Conservation (phyloP, 2,113 vertebrate species). For the Ictalurus furcatus region DNA sequence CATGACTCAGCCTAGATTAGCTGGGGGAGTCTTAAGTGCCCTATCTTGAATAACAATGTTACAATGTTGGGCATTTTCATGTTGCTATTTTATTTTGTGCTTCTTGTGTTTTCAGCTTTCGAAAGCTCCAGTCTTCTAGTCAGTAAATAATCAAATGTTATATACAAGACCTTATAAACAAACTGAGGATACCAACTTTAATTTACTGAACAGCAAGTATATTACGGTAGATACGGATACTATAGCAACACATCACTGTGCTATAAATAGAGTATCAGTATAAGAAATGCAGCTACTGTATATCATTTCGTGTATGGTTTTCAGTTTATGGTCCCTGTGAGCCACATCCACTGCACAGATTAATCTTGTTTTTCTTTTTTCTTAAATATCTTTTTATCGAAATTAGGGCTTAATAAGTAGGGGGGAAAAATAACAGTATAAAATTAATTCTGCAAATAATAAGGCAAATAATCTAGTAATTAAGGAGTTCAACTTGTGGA, state of each 20-base stretch:
- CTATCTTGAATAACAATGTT: neutral
- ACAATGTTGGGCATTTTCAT: neutral
- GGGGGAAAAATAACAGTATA: neutral
- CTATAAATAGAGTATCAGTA: neutral
- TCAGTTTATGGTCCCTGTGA: neutral
- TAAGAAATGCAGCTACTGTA: slow-evolving; percentile 5
- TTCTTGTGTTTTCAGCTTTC: neutral
- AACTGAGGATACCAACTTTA: neutral
- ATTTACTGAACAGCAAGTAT: neutral
- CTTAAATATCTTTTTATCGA: neutral
- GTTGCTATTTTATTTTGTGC: neutral
- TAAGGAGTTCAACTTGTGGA: neutral
- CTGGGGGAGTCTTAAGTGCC: neutral
- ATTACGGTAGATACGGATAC: neutral
- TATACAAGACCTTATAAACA: neutral
- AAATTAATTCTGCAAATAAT: neutral
- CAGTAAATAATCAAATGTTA: neutral
- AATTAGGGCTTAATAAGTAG: neutral
- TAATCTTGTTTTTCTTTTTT: neutral
- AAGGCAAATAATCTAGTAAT: neutral
- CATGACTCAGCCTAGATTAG: slow-evolving; percentile 10
- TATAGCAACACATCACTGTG: neutral
- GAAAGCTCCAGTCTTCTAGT: neutral
- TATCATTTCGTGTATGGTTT: neutral
- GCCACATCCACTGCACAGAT: neutral